These are phyloP conservation scores for Sisyra nigra DNA, from an alignment of 2,888 invertebrate genomes.

Conservation along the genomic window DNA sequence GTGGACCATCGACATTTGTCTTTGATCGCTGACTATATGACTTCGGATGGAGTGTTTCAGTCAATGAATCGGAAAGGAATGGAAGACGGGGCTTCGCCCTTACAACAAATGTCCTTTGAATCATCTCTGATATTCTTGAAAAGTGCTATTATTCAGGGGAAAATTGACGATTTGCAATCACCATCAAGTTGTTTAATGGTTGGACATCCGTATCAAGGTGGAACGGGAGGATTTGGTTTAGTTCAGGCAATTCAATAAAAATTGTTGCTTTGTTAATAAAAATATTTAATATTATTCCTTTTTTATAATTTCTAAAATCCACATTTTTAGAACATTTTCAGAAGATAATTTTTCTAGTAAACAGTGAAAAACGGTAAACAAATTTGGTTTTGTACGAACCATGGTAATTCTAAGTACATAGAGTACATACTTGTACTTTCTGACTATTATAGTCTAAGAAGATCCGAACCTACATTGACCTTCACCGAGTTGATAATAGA, in stretches of 20 bases:
- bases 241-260: slow-evolving; percentile 14
- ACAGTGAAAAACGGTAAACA: no score
- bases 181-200: slow-evolving; percentile 79
- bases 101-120: slow-evolving; percentile 98
- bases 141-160: slow-evolving; percentile 52
- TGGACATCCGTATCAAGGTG: slow-evolving; percentile 65
- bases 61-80: slow-evolving; percentile 86
- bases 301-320: no score
- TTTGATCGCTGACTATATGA: slow-evolving; percentile 96
- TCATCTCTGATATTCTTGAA: slow-evolving; percentile 75
- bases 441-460: no score
- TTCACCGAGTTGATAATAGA: no score
- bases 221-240: slow-evolving; percentile 60
- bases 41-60: slow-evolving; percentile 75
- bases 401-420: no score
- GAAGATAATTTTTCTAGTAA: no score
- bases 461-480: no score
- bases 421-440: no score
- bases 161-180: slow-evolving; percentile 54
- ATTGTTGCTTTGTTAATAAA: not conserved
- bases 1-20: slow-evolving; percentile 89
- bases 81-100: slow-evolving; percentile 76
- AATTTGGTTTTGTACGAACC: no score
- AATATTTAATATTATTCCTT: no score
- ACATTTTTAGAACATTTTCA: no score